These are phyloP conservation scores for Parus major DNA, from an alignment of 2,113 vertebrate genomes.

Conservation along the genomic window DNA sequence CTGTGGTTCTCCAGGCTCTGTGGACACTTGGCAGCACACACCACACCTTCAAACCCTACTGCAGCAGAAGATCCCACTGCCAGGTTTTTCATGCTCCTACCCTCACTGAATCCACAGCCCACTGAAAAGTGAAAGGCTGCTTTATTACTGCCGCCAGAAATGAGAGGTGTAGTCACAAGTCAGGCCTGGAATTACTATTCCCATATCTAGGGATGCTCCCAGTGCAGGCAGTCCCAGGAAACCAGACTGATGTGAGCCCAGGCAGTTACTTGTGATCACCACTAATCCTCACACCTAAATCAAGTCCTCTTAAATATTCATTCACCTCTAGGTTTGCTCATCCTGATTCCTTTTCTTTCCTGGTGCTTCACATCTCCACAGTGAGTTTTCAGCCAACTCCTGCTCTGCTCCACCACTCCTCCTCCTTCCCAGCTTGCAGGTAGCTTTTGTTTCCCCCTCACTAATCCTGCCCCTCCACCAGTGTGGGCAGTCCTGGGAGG, in stretches of 20 bases:
- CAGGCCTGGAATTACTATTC: not conserved
- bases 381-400: not conserved
- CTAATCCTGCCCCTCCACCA: not conserved
- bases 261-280: not conserved
- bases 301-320: not conserved
- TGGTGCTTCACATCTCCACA: not conserved
- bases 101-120: not conserved
- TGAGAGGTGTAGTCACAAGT: not conserved
- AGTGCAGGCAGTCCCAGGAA: not conserved
- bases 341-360: not conserved
- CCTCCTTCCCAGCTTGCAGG: not conserved
- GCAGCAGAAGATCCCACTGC: not conserved
- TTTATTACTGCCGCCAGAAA: not conserved
- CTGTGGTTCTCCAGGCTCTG: not conserved
- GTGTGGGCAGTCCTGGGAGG: not conserved
- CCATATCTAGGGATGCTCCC: not conserved
- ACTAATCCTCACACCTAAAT: not conserved
- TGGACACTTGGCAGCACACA: not conserved
- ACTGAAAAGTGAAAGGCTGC: not conserved
- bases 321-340: not conserved
- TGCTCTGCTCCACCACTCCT: not conserved
- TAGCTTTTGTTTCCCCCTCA: not conserved
- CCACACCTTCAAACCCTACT: not conserved
- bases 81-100: not conserved
- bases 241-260: rapidly evolving